Percentiles rank a stretch among this genome's conserved stretches.
Evolutionary conservation across 2,888 invertebrate genomes (phyloP).

Genomic region (Drosophila limbata): DNA sequence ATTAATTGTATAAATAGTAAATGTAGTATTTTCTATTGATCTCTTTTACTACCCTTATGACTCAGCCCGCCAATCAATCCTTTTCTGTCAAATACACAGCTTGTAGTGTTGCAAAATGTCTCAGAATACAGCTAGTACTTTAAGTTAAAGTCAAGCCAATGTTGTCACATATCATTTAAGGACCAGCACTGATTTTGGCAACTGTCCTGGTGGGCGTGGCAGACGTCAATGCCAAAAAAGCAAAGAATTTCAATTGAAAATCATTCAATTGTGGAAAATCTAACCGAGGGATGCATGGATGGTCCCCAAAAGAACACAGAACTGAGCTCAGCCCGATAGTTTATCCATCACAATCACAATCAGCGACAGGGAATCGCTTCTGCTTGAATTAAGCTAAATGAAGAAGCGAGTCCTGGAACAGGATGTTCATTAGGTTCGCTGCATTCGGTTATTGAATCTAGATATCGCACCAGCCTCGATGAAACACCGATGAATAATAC

Average conservation of each 20-base stretch:
- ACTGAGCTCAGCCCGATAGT: conserved; percentile 56
- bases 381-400: conserved; percentile 72
- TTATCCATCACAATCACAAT: conserved; percentile 76
- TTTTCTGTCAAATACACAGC: conserved; percentile 7
- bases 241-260: conserved; percentile 71
- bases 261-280: conserved; percentile 66
- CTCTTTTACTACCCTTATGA: background rate
- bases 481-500: conserved; percentile 69
- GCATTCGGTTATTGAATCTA: conserved; percentile 74
- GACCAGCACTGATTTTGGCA: conserved; percentile 58
- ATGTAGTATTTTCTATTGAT: background rate
- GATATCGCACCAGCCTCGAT: conserved; percentile 41
- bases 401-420: conserved; percentile 44
- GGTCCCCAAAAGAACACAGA: conserved; percentile 5
- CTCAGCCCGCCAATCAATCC: background rate
- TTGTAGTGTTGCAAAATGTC: conserved; percentile 2
- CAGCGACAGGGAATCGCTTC: conserved; percentile 74
- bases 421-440: conserved; percentile 80
- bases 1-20: background rate
- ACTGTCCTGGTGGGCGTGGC: conserved; percentile 54
- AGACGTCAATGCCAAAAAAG: conserved; percentile 61
- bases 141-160: conserved; percentile 6
- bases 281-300: background rate
- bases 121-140: background rate
- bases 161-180: conserved; percentile 33